Percentiles rank a stretch among this genome's conserved stretches.
phyloP scores from a whole-genome alignment of 2,113 vertebrate genomes.

The Gallinago paraguaiae region DNA sequence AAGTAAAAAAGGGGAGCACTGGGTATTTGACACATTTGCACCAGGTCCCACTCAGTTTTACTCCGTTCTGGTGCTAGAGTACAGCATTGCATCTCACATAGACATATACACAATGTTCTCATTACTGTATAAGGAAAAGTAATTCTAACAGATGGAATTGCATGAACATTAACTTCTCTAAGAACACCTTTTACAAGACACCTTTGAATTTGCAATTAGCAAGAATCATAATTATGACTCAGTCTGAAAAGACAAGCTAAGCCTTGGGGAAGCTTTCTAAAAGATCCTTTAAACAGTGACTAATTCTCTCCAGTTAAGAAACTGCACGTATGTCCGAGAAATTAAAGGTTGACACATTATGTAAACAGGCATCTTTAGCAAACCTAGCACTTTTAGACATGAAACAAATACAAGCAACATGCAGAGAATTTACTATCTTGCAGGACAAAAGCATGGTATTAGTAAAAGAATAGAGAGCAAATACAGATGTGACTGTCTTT shows the following conservation, averaged over 20 bases:
- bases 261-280: neutral
- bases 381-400: neutral
- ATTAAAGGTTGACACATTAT: neutral
- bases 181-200: neutral
- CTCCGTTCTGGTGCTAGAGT: neutral
- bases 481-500: neutral
- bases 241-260: neutral
- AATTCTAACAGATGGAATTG: neutral
- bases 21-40: neutral
- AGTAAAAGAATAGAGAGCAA: neutral
- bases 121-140: neutral
- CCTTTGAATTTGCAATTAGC: neutral
- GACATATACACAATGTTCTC: neutral
- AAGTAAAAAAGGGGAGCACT: rapidly evolving
- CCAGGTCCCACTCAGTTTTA: neutral
- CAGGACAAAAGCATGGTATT: neutral
- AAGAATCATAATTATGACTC: neutral
- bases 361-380: neutral
- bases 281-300: neutral
- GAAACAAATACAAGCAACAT: neutral
- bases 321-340: neutral
- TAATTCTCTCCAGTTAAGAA: neutral
- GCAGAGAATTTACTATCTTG: neutral
- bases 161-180: neutral
- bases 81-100: neutral